Percentiles rank a stretch among this genome's conserved stretches.
phyloP scores from a whole-genome alignment of 2,888 invertebrate species.

The Trachelus stipa region DNA sequence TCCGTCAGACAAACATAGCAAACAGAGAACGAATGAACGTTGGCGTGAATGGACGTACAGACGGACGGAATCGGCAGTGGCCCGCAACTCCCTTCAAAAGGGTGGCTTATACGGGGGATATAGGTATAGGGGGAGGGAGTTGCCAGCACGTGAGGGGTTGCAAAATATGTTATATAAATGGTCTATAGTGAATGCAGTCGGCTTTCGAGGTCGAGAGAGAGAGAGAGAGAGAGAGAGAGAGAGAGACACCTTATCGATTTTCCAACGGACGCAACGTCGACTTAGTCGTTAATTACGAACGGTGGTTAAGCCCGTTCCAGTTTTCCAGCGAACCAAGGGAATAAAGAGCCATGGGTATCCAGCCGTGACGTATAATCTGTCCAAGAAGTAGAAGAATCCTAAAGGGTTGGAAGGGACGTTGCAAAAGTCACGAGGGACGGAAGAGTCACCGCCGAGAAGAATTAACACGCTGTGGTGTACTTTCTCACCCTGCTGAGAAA shows the following conservation, averaged over 20 bases:
- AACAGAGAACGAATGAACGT: neutral
- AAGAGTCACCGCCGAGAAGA: neutral
- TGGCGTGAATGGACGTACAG: neutral
- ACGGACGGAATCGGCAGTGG: neutral
- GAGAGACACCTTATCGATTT: slow-evolving; percentile 62
- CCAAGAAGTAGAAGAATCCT: neutral
- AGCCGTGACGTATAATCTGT: neutral
- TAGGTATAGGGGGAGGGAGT: slow-evolving; percentile 9
- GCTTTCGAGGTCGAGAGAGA: slow-evolving; percentile 45
- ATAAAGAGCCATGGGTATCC: neutral
- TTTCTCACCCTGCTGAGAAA: neutral
- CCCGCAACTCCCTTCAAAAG: neutral
- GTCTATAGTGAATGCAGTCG: slow-evolving; percentile 56
- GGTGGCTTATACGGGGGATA: neutral
- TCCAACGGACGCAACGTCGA: slow-evolving; percentile 18
- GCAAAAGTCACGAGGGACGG: neutral
- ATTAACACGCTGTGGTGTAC: neutral
- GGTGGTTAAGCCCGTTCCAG: neutral
- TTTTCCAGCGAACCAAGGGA: neutral
- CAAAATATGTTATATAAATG: slow-evolving; percentile 63
- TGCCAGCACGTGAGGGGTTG: slow-evolving; percentile 38
- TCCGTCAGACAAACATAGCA: slow-evolving; percentile 15
- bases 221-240: slow-evolving; percentile 24
- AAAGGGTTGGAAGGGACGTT: neutral
- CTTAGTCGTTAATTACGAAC: neutral